These are phyloP conservation scores for Harmothoe impar DNA, from an alignment of 2,888 invertebrate genomes.

Conservation along the genomic window DNA sequence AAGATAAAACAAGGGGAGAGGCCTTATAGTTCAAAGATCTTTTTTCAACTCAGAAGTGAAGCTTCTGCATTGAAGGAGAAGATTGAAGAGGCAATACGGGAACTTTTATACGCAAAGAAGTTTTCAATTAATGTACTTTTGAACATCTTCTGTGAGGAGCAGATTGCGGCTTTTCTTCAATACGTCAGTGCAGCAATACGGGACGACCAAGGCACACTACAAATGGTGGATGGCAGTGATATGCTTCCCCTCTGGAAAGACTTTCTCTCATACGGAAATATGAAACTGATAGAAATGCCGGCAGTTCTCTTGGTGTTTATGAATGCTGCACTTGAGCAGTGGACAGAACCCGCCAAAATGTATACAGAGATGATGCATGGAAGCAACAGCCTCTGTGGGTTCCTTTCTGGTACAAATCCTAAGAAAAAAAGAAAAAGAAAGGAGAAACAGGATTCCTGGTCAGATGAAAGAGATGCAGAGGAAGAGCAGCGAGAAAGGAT, in stretches of 20 bases:
- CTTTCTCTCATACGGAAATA: too few species aligned
- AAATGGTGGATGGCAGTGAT: too few species aligned
- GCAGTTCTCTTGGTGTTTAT: not conserved
- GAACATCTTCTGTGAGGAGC: not conserved
- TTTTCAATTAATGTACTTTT: not conserved
- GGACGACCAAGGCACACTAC: too few species aligned
- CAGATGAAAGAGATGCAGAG: constrained; percentile 63
- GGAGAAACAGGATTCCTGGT: not conserved
- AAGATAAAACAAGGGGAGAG: not conserved
- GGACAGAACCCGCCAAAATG: not conserved
- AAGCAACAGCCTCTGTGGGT: too few species aligned
- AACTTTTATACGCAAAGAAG: not conserved
- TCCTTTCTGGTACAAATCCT: not conserved
- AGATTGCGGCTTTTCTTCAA: not conserved
- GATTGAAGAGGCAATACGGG: constrained; percentile 88
- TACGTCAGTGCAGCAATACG: too few species aligned
- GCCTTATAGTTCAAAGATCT: not conserved
- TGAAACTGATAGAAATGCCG: not conserved
- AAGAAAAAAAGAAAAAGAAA: not conserved
- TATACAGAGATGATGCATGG: too few species aligned
- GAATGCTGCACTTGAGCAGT: not conserved
- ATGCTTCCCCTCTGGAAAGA: too few species aligned
- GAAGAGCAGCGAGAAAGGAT: constrained; percentile 61
- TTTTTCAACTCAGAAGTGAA: not conserved
- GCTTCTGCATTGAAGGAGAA: constrained; percentile 86